phyloP scores from a whole-genome alignment of 1,140 invertebrate genomes.

The Proctacanthus coquilletti region DNA sequence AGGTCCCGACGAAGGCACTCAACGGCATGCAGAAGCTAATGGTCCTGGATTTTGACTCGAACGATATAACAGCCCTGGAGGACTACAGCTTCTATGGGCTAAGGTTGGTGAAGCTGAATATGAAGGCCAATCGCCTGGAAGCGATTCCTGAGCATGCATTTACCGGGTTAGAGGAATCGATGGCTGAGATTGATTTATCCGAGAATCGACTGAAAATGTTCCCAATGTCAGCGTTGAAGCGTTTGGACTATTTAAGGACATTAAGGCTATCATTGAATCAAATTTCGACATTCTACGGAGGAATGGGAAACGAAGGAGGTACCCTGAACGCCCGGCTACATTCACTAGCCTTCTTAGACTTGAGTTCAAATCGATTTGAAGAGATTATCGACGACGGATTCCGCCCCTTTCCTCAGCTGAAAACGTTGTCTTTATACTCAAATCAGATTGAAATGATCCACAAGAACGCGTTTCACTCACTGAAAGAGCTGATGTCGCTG shows the following conservation, averaged over 20 bases:
- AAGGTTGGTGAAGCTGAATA: conserved; percentile 61
- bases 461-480: conserved; percentile 53
- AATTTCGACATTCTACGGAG: conserved; percentile 37
- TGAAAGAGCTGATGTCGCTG: conserved; percentile 61
- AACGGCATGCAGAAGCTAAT: conserved; percentile 52
- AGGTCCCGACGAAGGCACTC: conserved; percentile 67
- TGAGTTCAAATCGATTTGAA: conserved; percentile 74
- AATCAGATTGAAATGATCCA: conserved; percentile 67
- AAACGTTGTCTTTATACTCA: conserved; percentile 65
- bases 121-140: conserved; percentile 66
- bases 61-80: conserved; percentile 64
- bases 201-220: conserved; percentile 72
- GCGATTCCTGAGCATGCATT: conserved; percentile 72
- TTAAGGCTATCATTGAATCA: conserved; percentile 72
- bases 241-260: conserved; percentile 54
- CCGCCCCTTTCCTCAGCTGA: conserved; percentile 56
- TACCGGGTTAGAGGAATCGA: conserved; percentile 60
- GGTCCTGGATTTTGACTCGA: conserved; percentile 69
- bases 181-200: conserved; percentile 68
- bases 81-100: conserved; percentile 78
- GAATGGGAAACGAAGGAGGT: conserved; percentile 12
- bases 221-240: conserved; percentile 59
- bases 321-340: conserved; percentile 40
- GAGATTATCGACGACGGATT: conserved; percentile 60
- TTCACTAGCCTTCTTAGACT: conserved; percentile 59